Base-by-base conservation (phyloP, 2,888 invertebrate species). In the Athalia circularis region DNA sequence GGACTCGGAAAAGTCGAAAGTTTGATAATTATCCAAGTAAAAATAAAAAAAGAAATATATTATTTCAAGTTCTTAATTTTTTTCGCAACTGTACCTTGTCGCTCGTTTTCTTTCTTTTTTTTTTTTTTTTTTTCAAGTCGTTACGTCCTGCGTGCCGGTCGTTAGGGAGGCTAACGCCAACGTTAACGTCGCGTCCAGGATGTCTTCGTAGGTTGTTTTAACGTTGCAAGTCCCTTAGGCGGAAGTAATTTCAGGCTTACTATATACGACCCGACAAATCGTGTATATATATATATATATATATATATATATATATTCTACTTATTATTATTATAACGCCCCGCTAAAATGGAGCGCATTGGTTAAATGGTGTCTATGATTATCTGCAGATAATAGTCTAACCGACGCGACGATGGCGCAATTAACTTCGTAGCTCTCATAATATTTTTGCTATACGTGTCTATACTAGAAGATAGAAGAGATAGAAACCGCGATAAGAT, bases 111-210 rank as follows among this genome's bases (percentile, higher is more conserved):
- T 72, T 59, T 13, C 7, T 68, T 68, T 50, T 52, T 43, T 43
- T 64, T n/a, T 15, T 9, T 8, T 11, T 43, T 64, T 64, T 64
- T 64, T 43, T 43, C 29, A 59, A 72, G 57, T 72, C 72, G 47
- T 72, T 72, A 72, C 59, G 47, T 47, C 48, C 54, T 45, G 72
- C 57, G 59, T 13, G 72, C 43, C 47, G 72, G 72, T 72, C 72
- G 72, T 72, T 72, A 72, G 13, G 52, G 59, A 72, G 47, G 13
- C 72, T 72, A 59, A 72, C 72, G 72, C 57, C 72, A 48, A 72
- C 70, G 70, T 72, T 59, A 72, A 72, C 70, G 70, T 72, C 70
- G 29, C 29, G 47, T 57, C 70, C 45, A 57, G 59, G 70, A 72
- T 68, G 68, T 68, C 70, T 45, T 59, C 57, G 72, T 72, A 72